Percentiles rank a stretch among this genome's conserved stretches.
Conservation (phyloP, 2,113 vertebrate species). For the Ploceus nigricollis region DNA sequence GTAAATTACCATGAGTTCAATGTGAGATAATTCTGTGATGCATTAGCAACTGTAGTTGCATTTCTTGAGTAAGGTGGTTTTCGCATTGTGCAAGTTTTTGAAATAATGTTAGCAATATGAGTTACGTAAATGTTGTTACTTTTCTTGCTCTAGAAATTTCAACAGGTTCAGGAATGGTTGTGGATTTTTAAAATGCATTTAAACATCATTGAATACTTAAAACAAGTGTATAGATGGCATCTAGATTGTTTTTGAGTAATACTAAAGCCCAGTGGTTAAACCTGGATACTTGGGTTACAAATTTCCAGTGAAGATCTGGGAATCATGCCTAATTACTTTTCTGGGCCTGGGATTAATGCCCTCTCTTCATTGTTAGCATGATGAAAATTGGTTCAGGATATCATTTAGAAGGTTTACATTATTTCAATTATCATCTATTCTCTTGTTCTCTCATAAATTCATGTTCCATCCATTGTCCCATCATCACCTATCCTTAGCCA, state of each 20-base stretch:
- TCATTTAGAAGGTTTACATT: background rate
- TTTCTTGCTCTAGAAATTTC: background rate
- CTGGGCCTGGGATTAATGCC: background rate
- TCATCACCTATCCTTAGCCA: background rate
- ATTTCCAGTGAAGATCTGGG: background rate
- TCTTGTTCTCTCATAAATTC: background rate
- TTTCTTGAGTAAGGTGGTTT: rapidly evolving
- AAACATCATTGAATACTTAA: background rate
- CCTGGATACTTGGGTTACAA: background rate
- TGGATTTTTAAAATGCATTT: background rate
- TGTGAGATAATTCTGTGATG: background rate
- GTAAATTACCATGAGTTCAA: rapidly evolving
- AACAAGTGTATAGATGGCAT: background rate
- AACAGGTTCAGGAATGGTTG: background rate
- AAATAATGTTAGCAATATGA: background rate
- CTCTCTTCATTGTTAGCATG: background rate
- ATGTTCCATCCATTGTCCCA: background rate
- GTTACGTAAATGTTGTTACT: rapidly evolving
- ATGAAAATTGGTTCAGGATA: background rate
- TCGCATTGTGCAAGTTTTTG: rapidly evolving
- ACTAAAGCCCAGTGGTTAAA: background rate
- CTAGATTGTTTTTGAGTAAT: background rate
- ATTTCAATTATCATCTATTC: background rate
- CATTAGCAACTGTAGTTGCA: background rate
- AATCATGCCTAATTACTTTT: background rate